Conservation (phyloP, 2,888 invertebrate species). For the Andricus quercusramuli region DNA sequence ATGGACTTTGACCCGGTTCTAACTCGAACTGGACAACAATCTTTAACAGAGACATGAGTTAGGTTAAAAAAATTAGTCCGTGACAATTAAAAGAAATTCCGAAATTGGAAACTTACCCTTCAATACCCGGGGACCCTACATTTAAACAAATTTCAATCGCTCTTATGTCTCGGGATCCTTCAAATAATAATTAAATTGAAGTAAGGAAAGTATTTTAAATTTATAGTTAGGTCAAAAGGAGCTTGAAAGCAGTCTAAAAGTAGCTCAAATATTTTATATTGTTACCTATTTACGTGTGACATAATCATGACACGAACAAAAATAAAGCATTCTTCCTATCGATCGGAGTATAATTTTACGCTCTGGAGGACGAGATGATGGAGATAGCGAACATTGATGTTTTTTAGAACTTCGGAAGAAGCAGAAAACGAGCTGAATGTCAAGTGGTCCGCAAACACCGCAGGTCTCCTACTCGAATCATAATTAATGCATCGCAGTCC, state of each 20-base stretch:
- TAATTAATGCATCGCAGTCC: constrained; percentile 61
- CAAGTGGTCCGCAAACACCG: constrained; percentile 16
- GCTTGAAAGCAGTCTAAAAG: background rate
- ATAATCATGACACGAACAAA: background rate
- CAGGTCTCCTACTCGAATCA: constrained; percentile 53
- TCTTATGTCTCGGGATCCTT: too few species aligned
- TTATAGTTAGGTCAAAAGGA: background rate
- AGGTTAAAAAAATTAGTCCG: too few species aligned
- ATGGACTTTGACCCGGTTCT: too few species aligned
- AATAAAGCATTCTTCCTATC: constrained; percentile 17
- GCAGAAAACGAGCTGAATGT: constrained; percentile 20
- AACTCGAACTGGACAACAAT: too few species aligned
- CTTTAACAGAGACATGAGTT: too few species aligned
- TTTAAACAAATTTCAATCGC: too few species aligned
- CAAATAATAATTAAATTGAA: background rate
- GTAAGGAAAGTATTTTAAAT: background rate
- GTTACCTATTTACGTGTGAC: background rate
- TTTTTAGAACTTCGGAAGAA: constrained; percentile 18
- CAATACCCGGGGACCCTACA: too few species aligned
- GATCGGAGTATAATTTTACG: constrained; percentile 43
- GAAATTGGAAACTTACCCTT: too few species aligned
- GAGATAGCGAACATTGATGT: constrained; percentile 24
- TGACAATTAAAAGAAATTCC: too few species aligned
- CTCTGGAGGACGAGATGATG: constrained; percentile 27
- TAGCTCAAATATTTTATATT: background rate